Base-by-base conservation (phyloP, 1,140 invertebrate genomes). In the Drosophila takahashii region DNA sequence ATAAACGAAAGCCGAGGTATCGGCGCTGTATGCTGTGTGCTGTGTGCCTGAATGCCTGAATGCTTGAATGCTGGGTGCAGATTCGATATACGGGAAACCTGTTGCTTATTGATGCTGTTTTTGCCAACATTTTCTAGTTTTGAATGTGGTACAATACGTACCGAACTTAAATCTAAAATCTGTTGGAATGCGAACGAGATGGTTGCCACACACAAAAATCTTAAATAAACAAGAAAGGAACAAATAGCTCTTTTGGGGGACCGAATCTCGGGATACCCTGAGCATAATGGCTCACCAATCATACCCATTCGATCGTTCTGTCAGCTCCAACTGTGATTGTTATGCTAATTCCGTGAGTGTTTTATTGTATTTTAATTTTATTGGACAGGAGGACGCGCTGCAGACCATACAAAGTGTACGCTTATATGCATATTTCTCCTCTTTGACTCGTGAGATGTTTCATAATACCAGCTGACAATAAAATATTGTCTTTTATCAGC, bases 61-160 rank as follows among this genome's bases (percentile, higher is more conserved):
- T 52, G 54, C 45, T 45, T 67, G 57, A 32, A 47, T 62, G 73
- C 71, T 77, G 66, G 59, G 67, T 64, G 71, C 71, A 61, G 69
- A 74, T 50, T 50, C 47, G 47, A 50, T 50, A 50, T 62, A 60
- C 74, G 57, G 67, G 74, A 77, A 77, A 76, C 74, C 73, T 77
- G 74, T 76, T 77, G 74, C 72, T 67, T 71, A 77, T 77, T 77
- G 74, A 77, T 77, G 74, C 74, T 77, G 74, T 76, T 77, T 77
- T 75, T 76, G 72, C 60, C 61, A 76, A 76, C 73, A 75, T 76
- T 71, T 45, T 69, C 74, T 77, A 70, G 52, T 67, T 77, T 77
- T 77, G 74, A 77, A 77, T 77, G 74, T 77, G 74, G 74, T 77
- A 77, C 74, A 77, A 77, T 77, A 77, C 73, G 72, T 76, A 76